Base-by-base conservation (phyloP, 2,888 invertebrate species). In the Eupelmus urozonus region DNA sequence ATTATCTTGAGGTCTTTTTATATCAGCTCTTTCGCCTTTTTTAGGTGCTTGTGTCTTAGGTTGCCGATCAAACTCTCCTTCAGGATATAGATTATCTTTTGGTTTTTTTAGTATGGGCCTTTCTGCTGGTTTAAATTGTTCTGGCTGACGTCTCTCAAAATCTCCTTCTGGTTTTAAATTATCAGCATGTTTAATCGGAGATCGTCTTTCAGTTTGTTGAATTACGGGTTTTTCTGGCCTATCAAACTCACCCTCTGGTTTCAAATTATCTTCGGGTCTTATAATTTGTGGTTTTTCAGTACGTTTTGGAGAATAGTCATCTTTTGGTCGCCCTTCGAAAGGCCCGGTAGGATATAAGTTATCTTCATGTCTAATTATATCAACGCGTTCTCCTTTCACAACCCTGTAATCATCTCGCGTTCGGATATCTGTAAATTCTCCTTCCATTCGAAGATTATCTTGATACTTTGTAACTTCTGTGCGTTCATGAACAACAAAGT, bases 361-460 rank as follows among this genome's bases (percentile, higher is more conserved):
- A 83, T 93, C 92, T 85, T 91, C 91, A 80, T 92, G 91, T 18
- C 90, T 91, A 1, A 88, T 85, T 0, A 88, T 81, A 0, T 92
- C 91, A 0, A 92, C 91, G 81, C 92, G 90, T 87, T 93, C 92
- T 2, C 92, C 92, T 84, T 90, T 92, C 1, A 92, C 91, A 13
- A 92, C 86, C 53, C 91, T 90, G 81, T 91, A 92, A 9, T 92
- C 92, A 82, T 92, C 92, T 18, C 92, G 91, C 1, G 92, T 90
- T 81, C 91, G 89, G 9, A 86, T 86, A 79, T 92, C 92, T 81
- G 91, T 92, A 88, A 93, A 92, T 84, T 90, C 91, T 5, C 93
- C 93, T 87, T 93, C 93, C 88, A 93, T 91, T 85, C 90, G 92
- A 16, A 91, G 83, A 75, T 91, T 91, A 77, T 91, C 91, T 76